A percentile compares a stretch with the other conserved stretches of the same genome.
Evolutionary conservation across 1,140 invertebrate genomes (phyloP).

Genomic region (Heliconius hermathena): DNA sequence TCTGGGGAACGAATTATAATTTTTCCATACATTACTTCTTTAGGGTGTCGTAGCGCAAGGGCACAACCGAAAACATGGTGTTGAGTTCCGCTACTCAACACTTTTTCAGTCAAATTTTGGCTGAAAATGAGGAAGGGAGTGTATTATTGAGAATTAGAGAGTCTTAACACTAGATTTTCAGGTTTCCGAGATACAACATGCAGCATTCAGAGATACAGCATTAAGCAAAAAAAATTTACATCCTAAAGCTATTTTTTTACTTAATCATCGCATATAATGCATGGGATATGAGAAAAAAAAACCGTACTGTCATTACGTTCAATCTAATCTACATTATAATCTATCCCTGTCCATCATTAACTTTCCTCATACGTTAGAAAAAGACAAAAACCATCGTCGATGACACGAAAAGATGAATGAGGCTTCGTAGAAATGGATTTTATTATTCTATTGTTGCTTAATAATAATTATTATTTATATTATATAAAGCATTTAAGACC

Average conservation of each 20-base stretch:
- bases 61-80: too few relatives aligned
- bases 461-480: too few relatives aligned
- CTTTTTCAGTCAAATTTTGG: too few relatives aligned
- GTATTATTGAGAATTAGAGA: background rate
- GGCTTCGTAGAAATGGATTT: background rate
- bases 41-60: too few relatives aligned
- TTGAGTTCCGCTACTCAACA: too few relatives aligned
- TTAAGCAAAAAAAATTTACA: background rate
- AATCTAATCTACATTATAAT: conserved; percentile 16
- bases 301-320: background rate
- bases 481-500: background rate
- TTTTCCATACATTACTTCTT: too few relatives aligned
- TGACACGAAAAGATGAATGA: conserved; percentile 5
- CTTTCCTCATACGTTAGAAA: conserved; percentile 18
- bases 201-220: background rate
- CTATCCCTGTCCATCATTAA: conserved; percentile 24
- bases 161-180: background rate
- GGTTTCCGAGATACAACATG: background rate
- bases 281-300: conserved; percentile 1
- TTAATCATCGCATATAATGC: conserved; percentile 13
- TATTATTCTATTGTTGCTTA: background rate
- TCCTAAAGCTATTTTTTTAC: background rate
- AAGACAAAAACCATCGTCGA: conserved; percentile 13
- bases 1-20: too few relatives aligned
- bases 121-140: background rate